Evolutionary conservation across 2,888 invertebrate genomes (phyloP).

Genomic region (Diarsia dahlii): DNA sequence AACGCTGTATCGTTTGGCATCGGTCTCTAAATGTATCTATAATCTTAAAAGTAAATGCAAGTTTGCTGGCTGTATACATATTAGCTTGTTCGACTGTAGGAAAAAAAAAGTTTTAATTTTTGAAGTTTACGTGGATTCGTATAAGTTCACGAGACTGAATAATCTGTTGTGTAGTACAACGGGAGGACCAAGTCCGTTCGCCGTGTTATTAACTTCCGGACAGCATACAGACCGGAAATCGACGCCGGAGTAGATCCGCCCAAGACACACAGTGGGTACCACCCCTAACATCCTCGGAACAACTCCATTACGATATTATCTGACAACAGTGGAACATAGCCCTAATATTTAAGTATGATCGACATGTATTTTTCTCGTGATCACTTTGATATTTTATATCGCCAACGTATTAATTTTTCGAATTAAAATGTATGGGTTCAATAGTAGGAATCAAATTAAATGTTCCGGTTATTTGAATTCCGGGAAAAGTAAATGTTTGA

Average conservation of each 20-base stretch:
- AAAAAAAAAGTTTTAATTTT: neutral
- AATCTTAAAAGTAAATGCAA: no score
- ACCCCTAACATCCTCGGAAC: conserved; percentile 33
- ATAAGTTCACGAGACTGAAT: neutral
- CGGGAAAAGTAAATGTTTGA: conserved; percentile 46
- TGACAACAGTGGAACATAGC: conserved; percentile 22
- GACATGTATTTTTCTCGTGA: conserved; percentile 17
- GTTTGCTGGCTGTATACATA: no score
- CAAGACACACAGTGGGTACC: conserved; percentile 63
- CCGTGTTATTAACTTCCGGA: conserved; percentile 84
- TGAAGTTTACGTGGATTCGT: neutral
- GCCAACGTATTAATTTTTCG: conserved; percentile 18
- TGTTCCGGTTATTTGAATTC: conserved; percentile 47
- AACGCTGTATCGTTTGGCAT: no score
- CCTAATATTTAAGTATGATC: conserved; percentile 6
- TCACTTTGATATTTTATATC: conserved; percentile 35
- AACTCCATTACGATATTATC: conserved; percentile 13
- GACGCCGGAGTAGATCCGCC: conserved; percentile 74
- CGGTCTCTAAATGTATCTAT: no score
- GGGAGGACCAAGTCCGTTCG: conserved; percentile 64
- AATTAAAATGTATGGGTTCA: conserved; percentile 50
- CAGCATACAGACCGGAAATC: conserved; percentile 80
- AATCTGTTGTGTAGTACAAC: conserved; percentile 32
- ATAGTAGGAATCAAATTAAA: conserved; percentile 46
- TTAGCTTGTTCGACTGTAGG: no score